Percentiles rank a stretch among this genome's conserved stretches.
Evolutionary conservation across 1,140 invertebrate genomes (phyloP).

Genomic region (Heliconius hewitsoni): DNA sequence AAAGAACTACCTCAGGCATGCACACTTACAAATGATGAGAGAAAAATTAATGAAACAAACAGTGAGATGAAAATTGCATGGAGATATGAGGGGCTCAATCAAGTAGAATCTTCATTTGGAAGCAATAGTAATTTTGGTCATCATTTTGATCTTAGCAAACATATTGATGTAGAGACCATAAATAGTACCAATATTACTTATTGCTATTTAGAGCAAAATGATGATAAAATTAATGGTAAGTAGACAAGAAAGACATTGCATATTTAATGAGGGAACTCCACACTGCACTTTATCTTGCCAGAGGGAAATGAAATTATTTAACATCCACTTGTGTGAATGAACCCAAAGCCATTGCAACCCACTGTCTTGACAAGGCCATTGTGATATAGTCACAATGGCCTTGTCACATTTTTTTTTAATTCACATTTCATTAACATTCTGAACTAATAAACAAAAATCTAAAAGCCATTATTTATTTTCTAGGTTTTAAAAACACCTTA

Average conservation of each 20-base stretch:
- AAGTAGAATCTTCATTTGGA: conserved; percentile 83
- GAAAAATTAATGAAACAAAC: conserved; percentile 33
- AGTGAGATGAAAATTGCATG: conserved; percentile 91
- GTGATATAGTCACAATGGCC: no score
- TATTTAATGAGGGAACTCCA: no score
- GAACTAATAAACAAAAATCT: not conserved
- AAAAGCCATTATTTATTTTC: conserved; percentile 33
- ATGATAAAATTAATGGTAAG: conserved; percentile 48
- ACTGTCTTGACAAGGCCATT: no score
- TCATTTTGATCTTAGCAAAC: conserved; percentile 89
- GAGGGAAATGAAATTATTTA: no score
- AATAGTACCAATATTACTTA: conserved; percentile 80
- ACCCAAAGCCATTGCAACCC: no score
- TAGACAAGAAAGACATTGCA: not conserved
- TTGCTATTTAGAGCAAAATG: conserved; percentile 47
- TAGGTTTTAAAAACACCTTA: conserved; percentile 72
- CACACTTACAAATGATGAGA: conserved; percentile 50
- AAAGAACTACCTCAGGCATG: conserved; percentile 77
- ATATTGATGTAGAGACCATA: conserved; percentile 84
- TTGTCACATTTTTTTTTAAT: not conserved
- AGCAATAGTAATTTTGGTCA: conserved; percentile 84
- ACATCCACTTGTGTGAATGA: no score
- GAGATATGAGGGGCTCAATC: conserved; percentile 89
- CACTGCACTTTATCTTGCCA: no score
- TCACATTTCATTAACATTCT: not conserved